Evolutionary conservation across 2,888 invertebrate genomes (phyloP), one percentile per base, ranked within the genome.

Genomic region (Aphidoletes aphidimyza): DNA sequence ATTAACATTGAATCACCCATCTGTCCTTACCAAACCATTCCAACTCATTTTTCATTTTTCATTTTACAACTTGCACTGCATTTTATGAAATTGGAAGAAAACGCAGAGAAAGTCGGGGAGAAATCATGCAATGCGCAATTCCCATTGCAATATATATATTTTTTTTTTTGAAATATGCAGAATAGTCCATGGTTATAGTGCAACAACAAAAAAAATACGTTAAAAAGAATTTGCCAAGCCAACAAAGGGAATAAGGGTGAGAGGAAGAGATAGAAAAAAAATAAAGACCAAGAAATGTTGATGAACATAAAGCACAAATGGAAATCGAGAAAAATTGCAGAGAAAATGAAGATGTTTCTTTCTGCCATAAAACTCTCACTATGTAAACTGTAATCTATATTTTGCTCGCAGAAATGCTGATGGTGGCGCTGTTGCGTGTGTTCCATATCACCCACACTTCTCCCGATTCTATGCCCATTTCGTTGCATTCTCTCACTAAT

Each of bases 291-390:
- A 34, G n/a, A 30, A 69, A 11, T 69, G 69, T 69, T 69, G 69
- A 69, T 69, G 69, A 69, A 69, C 69, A 69, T 69, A 69, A 69
- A 69, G 34, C 69, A 69, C 69, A 69, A 69, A 69, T 69, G 69
- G 69, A 69, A 69, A 30, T 69, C 69, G 69, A 69, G 69, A 69
- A 69, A 69, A 69, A 69, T 30, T 69, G 69, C 69, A 69, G 2
- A 69, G 9, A 14, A 47, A 47, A 69, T 69, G 69, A 69, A 69
- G 69, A 69, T 69, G 69, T 69, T n/a, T 14, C 69, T 69, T 34
- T 5, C 69, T 30, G 30, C 69, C 69, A 69, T 69, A 69, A 69
- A 69, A 69, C 11, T 69, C n/a, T n/a, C 69, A 30, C 69, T 69
- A 30, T 69, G 69, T 69, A 69, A 69, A 69, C 30, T 69, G 69